Evolutionary conservation across 1,140 invertebrate genomes (phyloP).

Genomic region (Brachionus sp.): DNA sequence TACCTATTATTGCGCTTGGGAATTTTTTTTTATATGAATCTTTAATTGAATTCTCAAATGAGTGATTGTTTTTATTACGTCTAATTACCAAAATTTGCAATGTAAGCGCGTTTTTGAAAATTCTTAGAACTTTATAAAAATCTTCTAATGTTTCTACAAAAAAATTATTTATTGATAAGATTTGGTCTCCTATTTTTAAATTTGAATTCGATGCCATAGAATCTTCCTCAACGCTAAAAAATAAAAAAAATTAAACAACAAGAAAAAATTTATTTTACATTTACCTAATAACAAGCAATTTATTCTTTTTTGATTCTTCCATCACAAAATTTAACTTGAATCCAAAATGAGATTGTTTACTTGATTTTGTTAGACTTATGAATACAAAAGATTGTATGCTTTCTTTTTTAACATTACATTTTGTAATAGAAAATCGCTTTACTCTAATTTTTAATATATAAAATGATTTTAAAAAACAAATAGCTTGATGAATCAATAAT

Average conservation of each 20-base stretch:
- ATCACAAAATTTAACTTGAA: conserved; percentile 11
- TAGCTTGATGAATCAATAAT: background rate
- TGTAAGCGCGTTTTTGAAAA: background rate
- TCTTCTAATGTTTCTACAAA: background rate
- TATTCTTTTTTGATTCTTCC: background rate
- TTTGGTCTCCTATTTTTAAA: background rate
- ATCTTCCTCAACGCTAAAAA: background rate
- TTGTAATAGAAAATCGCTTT: background rate
- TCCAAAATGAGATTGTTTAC: background rate
- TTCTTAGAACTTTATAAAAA: background rate
- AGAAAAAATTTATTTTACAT: background rate
- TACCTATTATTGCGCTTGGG: too few relatives aligned
- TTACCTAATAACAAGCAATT: background rate
- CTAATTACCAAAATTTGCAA: background rate
- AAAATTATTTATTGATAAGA: background rate
- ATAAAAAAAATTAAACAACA: background rate
- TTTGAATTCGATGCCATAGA: background rate
- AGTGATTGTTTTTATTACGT: background rate
- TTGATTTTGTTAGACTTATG: background rate
- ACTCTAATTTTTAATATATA: background rate
- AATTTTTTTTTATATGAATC: too few relatives aligned
- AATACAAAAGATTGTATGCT: background rate
- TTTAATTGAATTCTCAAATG: background rate
- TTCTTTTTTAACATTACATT: background rate
- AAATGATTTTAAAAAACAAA: background rate